Conservation (phyloP, 1,140 invertebrate species). For the Drosophila novamexicana region DNA sequence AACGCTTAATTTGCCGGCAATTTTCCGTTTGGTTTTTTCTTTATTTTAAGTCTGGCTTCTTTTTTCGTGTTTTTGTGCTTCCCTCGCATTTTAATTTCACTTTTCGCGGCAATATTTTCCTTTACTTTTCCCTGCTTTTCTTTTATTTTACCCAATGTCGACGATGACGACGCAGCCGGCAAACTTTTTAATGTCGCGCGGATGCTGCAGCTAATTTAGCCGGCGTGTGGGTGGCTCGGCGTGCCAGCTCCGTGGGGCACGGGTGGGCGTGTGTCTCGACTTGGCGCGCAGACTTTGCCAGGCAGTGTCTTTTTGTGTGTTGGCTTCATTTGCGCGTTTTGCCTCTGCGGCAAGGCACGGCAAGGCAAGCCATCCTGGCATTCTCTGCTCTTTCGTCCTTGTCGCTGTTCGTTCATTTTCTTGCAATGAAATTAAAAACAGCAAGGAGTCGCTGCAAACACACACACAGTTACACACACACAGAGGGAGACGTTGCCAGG, state of each 20-base stretch:
- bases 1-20: slow-evolving; percentile 55
- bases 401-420: slow-evolving; percentile 53
- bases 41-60: slow-evolving; percentile 11
- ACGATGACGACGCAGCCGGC: slow-evolving; percentile 51
- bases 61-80: slow-evolving; percentile 26
- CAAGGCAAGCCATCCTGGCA: slow-evolving; percentile 32
- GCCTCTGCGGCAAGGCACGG: too few species aligned
- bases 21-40: not conserved
- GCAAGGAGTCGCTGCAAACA: slow-evolving; percentile 72
- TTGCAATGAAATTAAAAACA: slow-evolving; percentile 84
- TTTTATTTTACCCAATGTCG: slow-evolving; percentile 46
- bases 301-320: slow-evolving; percentile 64
- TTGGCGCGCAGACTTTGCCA: slow-evolving; percentile 70
- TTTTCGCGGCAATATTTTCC: slow-evolving; percentile 68
- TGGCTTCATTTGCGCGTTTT: slow-evolving; percentile 71
- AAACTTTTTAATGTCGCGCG: slow-evolving; percentile 82
- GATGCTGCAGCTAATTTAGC: slow-evolving; percentile 77
- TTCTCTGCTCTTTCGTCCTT: slow-evolving; percentile 49
- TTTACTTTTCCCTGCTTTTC: slow-evolving; percentile 42
- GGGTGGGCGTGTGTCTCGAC: slow-evolving; percentile 28
- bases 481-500: slow-evolving; percentile 22
- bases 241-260: not conserved
- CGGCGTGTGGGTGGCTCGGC: slow-evolving; percentile 17
- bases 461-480: slow-evolving; percentile 34
- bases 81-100: slow-evolving; percentile 77